Evolutionary conservation across 2,113 vertebrate species (phyloP).

Genomic region (Rhinolophus sinicus): DNA sequence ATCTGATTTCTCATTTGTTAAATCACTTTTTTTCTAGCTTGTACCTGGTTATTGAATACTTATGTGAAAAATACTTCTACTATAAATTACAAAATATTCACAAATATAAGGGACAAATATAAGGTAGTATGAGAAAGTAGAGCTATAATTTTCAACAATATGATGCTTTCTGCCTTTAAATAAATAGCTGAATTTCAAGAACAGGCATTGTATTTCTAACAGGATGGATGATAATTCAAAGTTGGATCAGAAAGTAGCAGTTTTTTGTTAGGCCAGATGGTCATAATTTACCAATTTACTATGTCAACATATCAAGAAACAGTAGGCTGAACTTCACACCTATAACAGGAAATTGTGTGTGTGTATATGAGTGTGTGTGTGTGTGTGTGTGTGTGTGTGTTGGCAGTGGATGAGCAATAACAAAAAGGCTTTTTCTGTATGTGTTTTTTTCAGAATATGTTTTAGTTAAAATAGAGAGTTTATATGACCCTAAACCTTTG

Average conservation of each 20-base stretch:
- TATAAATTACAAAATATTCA: conserved; percentile 50
- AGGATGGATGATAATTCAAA: neutral
- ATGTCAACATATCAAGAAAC: neutral
- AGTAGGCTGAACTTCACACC: neutral
- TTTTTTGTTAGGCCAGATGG: neutral
- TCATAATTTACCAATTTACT: conserved; percentile 34
- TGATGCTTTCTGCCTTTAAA: conserved; percentile 46
- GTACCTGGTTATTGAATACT: neutral
- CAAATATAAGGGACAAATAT: conserved; percentile 24
- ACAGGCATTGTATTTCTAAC: neutral
- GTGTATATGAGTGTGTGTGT: rapidly evolving
- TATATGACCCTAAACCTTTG: neutral
- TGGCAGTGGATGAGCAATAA: neutral
- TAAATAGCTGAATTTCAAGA: conserved; percentile 44
- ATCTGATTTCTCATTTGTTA: conserved; percentile 9
- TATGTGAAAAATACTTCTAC: neutral
- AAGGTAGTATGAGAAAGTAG: neutral
- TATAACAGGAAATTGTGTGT: neutral
- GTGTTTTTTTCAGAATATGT: neutral
- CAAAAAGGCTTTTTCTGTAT: neutral
- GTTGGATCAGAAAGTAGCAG: neutral
- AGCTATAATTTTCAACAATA: conserved; percentile 20
- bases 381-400: neutral
- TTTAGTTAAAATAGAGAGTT: conserved; percentile 10
- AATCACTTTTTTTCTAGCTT: neutral